A percentile compares a stretch with the other conserved stretches of the same genome.
These are phyloP conservation scores for Neostethus bicornis DNA, from an alignment of 2,797 vertebrate genomes.

Conservation along the genomic window DNA sequence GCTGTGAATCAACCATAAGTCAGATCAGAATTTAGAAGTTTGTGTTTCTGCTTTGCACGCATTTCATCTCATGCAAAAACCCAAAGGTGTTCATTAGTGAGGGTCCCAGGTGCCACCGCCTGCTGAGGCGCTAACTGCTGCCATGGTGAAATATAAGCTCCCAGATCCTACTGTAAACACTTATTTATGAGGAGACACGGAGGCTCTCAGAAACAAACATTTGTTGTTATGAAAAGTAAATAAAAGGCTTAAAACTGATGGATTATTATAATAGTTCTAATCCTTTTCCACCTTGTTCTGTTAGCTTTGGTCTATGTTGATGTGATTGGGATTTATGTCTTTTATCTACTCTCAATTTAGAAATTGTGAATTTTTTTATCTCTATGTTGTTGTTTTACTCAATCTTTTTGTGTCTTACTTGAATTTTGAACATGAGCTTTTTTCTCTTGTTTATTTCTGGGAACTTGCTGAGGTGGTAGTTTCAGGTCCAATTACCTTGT, in stretches of 20 bases:
- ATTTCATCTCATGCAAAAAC: slow-evolving; percentile 23
- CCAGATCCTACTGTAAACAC: slow-evolving; percentile 24
- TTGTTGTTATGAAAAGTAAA: neutral
- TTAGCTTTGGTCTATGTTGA: neutral
- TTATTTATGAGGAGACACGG: slow-evolving; percentile 11
- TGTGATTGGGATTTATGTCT: neutral
- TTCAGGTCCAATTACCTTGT: neutral
- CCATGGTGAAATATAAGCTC: slow-evolving; percentile 34
- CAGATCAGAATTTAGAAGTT: slow-evolving; percentile 21
- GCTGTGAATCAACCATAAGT: slow-evolving; percentile 9
- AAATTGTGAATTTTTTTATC: neutral
- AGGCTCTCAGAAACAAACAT: slow-evolving; percentile 30
- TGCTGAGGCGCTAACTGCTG: slow-evolving; percentile 37
- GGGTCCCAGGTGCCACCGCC: slow-evolving; percentile 30
- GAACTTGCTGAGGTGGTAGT: neutral
- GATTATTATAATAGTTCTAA: neutral
- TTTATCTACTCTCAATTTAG: neutral
- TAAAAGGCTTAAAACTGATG: neutral
- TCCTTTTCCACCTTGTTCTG: neutral
- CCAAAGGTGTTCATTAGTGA: slow-evolving; percentile 69
- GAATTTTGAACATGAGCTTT: neutral
- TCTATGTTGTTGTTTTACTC: neutral
- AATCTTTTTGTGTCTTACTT: neutral
- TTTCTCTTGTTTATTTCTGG: neutral
- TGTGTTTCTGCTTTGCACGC: slow-evolving; percentile 1